Base-by-base conservation (phyloP, 2,888 invertebrate genomes). In the Plebejus anna region DNA sequence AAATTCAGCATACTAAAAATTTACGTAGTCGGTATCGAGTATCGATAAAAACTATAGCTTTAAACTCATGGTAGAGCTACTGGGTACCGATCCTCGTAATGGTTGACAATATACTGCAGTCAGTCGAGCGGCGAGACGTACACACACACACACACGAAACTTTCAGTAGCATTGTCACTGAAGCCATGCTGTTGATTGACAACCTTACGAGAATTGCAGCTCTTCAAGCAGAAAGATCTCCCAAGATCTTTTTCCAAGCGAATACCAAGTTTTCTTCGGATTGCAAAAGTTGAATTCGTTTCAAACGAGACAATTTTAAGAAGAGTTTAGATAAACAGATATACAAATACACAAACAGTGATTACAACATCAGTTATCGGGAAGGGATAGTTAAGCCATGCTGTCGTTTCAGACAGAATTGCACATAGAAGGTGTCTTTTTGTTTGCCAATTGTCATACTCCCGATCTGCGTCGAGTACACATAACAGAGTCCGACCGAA, bases 301-400 rank as follows among this genome's bases (percentile, higher is more conserved):
- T 36, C 16, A 66, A 66, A 66, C 0, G 32, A 32, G 66, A 66
- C 32, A 66, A 5, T 66, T 66, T 66, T 32, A 7, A 51, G 16
- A 47, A 75, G 66, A 47, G 9, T 70, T 75, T 36, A 47, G 66
- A 36, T 71, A 55, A 76, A 71, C 70, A 76, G 13, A 1, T 75
- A 28, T 70, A 66, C 76, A 73, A 77, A 70, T 32, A 76, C 51
- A 70, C 36, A 42, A 28, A 79, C 79, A 79, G 75, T 77, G 75
- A 79, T 75, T 71, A 78, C 77, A 80, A 79, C 77, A 80, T 76
- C 75, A 73, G 76, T 78, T 80, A 80, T 78, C 22, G 78, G 78
- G 75, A 76, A 78, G 79, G 81, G 79, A 47, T 77, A 78, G 77
- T 76, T 75, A 80, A 81, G 81, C 81, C 80, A 80, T 80, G 80